Conservation (phyloP, 2,888 invertebrate species). For the Ariolimax columbianus region DNA sequence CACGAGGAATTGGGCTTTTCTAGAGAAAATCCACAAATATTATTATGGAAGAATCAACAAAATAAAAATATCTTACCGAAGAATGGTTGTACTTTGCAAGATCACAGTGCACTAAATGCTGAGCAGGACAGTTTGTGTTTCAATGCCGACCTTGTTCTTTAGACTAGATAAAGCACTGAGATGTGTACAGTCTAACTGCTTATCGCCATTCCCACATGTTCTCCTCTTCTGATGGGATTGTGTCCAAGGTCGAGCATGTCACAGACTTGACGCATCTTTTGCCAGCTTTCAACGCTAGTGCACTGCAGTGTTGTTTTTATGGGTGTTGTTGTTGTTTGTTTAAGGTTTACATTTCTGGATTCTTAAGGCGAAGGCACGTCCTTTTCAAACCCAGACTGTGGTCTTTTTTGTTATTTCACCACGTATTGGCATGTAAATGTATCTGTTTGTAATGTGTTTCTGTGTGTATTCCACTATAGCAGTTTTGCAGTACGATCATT, state of each 20-base stretch:
- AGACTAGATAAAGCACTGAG: neutral
- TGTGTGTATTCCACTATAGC: too few species aligned
- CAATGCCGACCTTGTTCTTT: neutral
- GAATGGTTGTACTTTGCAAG: neutral
- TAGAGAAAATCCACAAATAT: too few species aligned
- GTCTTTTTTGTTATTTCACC: too few species aligned
- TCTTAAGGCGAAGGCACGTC: too few species aligned
- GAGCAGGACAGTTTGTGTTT: neutral
- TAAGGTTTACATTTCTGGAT: too few species aligned
- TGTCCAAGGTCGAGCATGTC: conserved; percentile 23
- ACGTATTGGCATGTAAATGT: too few species aligned
- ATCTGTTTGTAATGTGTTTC: too few species aligned
- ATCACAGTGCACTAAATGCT: neutral
- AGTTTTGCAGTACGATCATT: too few species aligned
- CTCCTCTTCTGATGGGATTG: neutral
- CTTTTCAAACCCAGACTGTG: too few species aligned
- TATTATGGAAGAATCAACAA: too few species aligned
- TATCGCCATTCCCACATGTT: neutral
- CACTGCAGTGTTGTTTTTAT: neutral
- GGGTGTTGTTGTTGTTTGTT: too few species aligned
- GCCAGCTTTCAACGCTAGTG: neutral
- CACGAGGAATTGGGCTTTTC: too few species aligned
- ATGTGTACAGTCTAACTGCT: neutral
- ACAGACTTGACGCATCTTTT: neutral
- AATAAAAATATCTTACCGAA: neutral